Conservation (phyloP, 1,140 invertebrate genomes). For the Bradysia coprophila region DNA sequence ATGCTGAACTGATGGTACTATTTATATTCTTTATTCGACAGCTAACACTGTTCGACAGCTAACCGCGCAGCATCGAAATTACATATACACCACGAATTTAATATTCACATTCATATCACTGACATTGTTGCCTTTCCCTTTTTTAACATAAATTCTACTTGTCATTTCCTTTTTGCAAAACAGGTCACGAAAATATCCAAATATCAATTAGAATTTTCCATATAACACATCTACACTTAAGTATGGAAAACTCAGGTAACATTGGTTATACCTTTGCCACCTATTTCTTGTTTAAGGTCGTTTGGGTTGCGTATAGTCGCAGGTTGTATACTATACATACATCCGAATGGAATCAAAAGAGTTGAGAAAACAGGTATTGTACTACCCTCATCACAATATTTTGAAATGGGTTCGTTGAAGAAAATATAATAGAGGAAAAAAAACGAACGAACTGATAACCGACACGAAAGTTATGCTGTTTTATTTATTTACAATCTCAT, state of each 20-base stretch:
- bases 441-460: neutral
- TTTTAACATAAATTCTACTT: neutral
- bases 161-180: neutral
- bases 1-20: no score
- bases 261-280: neutral
- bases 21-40: no score
- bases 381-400: neutral
- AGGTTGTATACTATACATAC: neutral
- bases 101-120: neutral
- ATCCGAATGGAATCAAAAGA: neutral
- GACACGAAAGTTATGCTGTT: neutral
- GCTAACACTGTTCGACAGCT: no score
- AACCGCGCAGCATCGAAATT: no score
- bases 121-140: neutral
- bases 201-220: neutral
- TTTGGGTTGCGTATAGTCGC: neutral
- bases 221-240: neutral
- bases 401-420: conserved; percentile 2
- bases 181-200: neutral
- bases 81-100: no score
- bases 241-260: neutral
- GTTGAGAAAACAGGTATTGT: neutral
- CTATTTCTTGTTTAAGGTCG: neutral
- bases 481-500: neutral
- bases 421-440: neutral